These are phyloP conservation scores for Nematolebias whitei DNA, from an alignment of 2,113 vertebrate species.

Conservation along the genomic window DNA sequence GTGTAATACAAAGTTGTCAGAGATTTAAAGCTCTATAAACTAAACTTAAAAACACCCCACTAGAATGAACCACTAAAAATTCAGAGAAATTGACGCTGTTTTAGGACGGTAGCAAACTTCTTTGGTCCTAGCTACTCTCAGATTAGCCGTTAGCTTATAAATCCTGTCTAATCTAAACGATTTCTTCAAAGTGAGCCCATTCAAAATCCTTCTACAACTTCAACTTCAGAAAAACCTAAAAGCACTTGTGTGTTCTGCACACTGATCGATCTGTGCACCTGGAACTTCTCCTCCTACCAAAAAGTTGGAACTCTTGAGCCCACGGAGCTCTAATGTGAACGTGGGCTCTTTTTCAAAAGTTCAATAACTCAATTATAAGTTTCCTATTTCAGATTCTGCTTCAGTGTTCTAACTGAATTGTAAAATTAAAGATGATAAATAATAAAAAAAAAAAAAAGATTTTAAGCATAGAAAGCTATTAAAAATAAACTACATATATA, in stretches of 20 bases:
- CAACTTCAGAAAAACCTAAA: slow-evolving; percentile 34
- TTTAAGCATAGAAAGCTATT: slow-evolving; percentile 36
- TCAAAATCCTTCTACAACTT: too few species aligned
- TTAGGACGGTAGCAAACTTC: too few species aligned
- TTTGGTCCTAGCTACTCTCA: too few species aligned
- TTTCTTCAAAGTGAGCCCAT: too few species aligned
- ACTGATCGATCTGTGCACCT: background rate
- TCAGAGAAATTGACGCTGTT: too few species aligned
- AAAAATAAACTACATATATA: slow-evolving; percentile 53
- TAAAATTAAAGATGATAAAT: background rate
- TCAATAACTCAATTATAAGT: slow-evolving; percentile 34
- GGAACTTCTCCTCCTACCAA: background rate
- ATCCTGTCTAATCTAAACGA: too few species aligned
- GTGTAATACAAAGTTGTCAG: too few species aligned
- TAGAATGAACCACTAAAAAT: too few species aligned
- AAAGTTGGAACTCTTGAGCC: slow-evolving; percentile 15
- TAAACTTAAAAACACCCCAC: too few species aligned
- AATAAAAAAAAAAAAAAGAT: slow-evolving; percentile 2
- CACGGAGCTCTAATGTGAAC: slow-evolving; percentile 6
- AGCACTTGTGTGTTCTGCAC: slow-evolving; percentile 34
- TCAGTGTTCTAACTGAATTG: slow-evolving; percentile 28
- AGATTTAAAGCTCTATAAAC: too few species aligned
- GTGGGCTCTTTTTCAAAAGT: slow-evolving; percentile 36
- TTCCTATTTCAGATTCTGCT: slow-evolving; percentile 31
- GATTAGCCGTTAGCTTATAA: too few species aligned